phyloP scores from a whole-genome alignment of 2,888 invertebrate species.

The Leucoma salicis region DNA sequence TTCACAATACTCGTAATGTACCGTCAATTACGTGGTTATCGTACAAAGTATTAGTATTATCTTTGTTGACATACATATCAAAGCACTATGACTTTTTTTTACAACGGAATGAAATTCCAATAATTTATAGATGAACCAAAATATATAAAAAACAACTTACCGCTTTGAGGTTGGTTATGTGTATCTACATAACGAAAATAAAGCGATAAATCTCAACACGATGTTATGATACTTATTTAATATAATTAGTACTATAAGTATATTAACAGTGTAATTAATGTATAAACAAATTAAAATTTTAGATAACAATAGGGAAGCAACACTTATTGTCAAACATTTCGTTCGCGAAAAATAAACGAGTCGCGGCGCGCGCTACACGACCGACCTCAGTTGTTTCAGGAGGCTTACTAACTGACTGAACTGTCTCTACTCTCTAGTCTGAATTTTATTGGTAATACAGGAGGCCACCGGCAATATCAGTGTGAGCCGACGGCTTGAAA shows the following conservation, averaged over 20 bases:
- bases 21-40: too few relatives aligned
- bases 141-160: slow-evolving; percentile 38
- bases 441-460: slow-evolving; percentile 44
- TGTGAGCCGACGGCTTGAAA: slow-evolving; percentile 43
- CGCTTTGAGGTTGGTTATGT: slow-evolving; percentile 35
- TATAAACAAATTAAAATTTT: slow-evolving; percentile 59
- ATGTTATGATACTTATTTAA: slow-evolving; percentile 18
- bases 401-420: slow-evolving; percentile 67
- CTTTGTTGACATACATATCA: too few relatives aligned
- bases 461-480: slow-evolving; percentile 44
- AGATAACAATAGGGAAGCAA: slow-evolving; percentile 75
- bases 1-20: too few relatives aligned
- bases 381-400: slow-evolving; percentile 55
- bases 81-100: too few relatives aligned
- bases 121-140: too few relatives aligned
- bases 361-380: slow-evolving; percentile 55
- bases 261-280: slow-evolving; percentile 29
- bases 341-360: slow-evolving; percentile 57
- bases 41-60: too few relatives aligned
- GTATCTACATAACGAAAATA: slow-evolving; percentile 35
- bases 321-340: slow-evolving; percentile 81
- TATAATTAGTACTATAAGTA: slow-evolving; percentile 30
- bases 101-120: too few relatives aligned
- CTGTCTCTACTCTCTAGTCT: slow-evolving; percentile 27
- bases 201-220: slow-evolving; percentile 36